Evolutionary conservation across 2,797 vertebrate species (phyloP).

Genomic region (Poliocrania exsul): DNA sequence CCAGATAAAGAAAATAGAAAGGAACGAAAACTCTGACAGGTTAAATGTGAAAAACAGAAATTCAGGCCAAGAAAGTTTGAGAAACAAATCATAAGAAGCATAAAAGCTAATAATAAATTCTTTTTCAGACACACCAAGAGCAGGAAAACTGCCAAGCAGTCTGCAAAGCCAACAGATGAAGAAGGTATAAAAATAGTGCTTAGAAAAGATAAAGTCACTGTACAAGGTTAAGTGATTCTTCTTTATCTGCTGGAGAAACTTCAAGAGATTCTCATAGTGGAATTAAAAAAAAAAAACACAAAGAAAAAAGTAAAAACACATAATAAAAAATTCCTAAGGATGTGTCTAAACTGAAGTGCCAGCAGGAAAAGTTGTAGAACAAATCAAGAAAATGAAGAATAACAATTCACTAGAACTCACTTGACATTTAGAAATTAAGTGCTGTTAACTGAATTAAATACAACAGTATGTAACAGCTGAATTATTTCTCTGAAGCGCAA

Average conservation of each 20-base stretch:
- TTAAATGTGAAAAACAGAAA: constrained; percentile 47
- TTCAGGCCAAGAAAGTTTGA: constrained; percentile 18
- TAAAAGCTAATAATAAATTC: constrained; percentile 42
- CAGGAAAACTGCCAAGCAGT: constrained; percentile 34
- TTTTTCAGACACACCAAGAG: constrained; percentile 42
- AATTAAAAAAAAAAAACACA: not conserved
- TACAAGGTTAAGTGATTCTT: constrained; percentile 8
- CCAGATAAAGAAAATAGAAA: not conserved
- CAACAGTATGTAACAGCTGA: not conserved
- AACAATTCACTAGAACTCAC: not conserved
- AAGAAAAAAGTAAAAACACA: fast-evolving
- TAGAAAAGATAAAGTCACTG: constrained; percentile 36
- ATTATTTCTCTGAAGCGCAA: not conserved
- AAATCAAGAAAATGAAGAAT: not conserved
- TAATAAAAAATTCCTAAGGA: not conserved
- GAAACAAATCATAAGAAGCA: constrained; percentile 27
- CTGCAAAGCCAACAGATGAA: constrained; percentile 37
- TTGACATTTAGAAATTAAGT: not conserved
- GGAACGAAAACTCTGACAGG: not conserved
- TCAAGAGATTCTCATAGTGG: not conserved
- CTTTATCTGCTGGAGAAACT: not conserved
- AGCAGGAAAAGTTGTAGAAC: not conserved
- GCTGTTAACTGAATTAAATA: not conserved
- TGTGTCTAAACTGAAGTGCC: not conserved
- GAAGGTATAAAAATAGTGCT: constrained; percentile 42